Percentiles rank a stretch among this genome's conserved stretches.
These are phyloP conservation scores for Muntiacus muntjak DNA, from an alignment of 2,113 vertebrate species.

Conservation along the genomic window DNA sequence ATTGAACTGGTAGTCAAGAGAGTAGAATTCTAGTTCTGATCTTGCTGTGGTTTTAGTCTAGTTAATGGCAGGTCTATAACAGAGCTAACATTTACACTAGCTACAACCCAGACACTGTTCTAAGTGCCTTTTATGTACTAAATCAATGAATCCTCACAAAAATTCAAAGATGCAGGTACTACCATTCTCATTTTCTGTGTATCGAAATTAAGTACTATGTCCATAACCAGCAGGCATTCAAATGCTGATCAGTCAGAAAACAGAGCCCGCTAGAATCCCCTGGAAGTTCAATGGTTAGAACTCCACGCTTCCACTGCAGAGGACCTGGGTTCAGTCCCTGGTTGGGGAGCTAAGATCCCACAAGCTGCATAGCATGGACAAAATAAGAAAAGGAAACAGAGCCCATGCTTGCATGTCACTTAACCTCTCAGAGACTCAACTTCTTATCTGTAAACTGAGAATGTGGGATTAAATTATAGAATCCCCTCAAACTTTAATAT, in stretches of 20 bases:
- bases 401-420: not conserved
- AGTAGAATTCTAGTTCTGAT: slow-evolving; percentile 12
- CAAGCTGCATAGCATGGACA: not conserved
- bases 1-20: not conserved
- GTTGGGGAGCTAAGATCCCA: not conserved
- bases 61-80: not conserved
- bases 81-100: not conserved
- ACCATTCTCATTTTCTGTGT: not conserved
- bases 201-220: not conserved
- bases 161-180: not conserved
- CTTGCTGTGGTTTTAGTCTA: not conserved
- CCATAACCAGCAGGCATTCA: not conserved
- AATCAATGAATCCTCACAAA: not conserved
- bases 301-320: not conserved
- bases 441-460: not conserved
- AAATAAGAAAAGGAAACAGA: not conserved
- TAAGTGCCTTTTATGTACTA: not conserved
- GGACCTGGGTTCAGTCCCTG: not conserved
- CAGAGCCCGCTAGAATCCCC: not conserved
- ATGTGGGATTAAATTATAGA: not conserved
- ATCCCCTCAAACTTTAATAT: not conserved
- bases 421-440: not conserved
- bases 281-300: not conserved
- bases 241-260: not conserved
- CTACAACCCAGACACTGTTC: not conserved